Evolutionary conservation across 1,140 invertebrate species (phyloP).

Genomic region (Aphis craccivora): DNA sequence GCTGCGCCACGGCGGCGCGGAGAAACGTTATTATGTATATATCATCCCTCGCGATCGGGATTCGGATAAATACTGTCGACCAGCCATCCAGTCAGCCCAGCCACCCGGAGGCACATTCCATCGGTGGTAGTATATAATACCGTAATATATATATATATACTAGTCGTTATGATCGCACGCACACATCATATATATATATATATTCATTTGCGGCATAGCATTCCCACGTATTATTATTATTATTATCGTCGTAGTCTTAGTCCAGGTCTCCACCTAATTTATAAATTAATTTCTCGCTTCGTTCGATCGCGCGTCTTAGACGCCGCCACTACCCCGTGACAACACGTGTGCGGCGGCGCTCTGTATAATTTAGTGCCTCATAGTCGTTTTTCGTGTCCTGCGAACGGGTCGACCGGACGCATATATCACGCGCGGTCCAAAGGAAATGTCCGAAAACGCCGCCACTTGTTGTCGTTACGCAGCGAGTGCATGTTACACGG

Average conservation of each 20-base stretch:
- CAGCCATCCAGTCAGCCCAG: not conserved
- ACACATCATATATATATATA: not conserved
- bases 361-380: not conserved
- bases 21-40: not conserved
- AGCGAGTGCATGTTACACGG: not conserved
- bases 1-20: not conserved
- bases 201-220: not conserved
- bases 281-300: constrained; percentile 29
- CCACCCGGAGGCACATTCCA: constrained; percentile 50
- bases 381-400: constrained; percentile 19
- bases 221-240: constrained; percentile 22
- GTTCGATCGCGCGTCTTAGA: not conserved
- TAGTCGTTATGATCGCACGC: constrained; percentile 18
- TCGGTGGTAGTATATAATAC: not conserved
- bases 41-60: constrained; percentile 18
- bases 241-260: not conserved
- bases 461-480: not conserved
- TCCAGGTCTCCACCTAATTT: constrained; percentile 1
- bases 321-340: not conserved
- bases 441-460: constrained; percentile 48
- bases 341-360: constrained; percentile 41
- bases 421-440: constrained; percentile 46
- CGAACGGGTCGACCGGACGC: constrained; percentile 29
- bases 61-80: constrained; percentile 1
- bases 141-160: not conserved